These are phyloP conservation scores for Forbesichthys agassizii DNA, from an alignment of 2,113 vertebrate species.

Conservation along the genomic window DNA sequence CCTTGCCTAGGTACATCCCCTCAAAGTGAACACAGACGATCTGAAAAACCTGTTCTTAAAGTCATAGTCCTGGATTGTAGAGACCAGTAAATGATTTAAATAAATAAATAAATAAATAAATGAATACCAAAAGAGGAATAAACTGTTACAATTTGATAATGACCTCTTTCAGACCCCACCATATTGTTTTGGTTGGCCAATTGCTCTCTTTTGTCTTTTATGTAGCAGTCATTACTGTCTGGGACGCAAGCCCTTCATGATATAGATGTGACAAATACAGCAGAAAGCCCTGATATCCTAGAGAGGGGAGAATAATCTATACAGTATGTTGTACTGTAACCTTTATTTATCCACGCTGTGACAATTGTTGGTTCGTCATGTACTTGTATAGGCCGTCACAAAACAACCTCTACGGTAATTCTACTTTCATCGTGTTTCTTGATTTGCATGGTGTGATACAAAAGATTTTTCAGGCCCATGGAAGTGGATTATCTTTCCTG, in stretches of 20 bases:
- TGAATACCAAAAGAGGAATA: too few relatives aligned
- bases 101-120: too few relatives aligned
- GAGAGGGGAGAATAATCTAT: background rate
- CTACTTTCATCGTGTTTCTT: constrained; percentile 23
- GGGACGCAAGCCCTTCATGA: too few relatives aligned
- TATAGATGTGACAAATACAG: too few relatives aligned
- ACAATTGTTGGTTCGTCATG: background rate
- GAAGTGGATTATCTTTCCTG: constrained; percentile 61
- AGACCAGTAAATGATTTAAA: too few relatives aligned
- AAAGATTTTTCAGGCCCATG: constrained; percentile 44
- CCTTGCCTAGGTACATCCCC: constrained; percentile 49
- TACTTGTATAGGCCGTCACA: constrained; percentile 1
- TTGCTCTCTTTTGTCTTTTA: too few relatives aligned
- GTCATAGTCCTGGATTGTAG: background rate
- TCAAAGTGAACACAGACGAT: constrained; percentile 41
- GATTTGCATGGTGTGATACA: constrained; percentile 32
- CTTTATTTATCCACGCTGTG: background rate
- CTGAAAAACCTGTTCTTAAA: constrained; percentile 10
- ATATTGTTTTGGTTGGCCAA: too few relatives aligned
- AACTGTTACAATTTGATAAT: too few relatives aligned
- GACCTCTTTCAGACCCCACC: too few relatives aligned
- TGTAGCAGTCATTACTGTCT: too few relatives aligned
- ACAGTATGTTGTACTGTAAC: background rate
- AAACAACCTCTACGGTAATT: constrained; percentile 13
- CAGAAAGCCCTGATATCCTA: too few relatives aligned